Evolutionary conservation across 2,888 invertebrate species (phyloP).

Genomic region (Scelioninae gen. 1): DNA sequence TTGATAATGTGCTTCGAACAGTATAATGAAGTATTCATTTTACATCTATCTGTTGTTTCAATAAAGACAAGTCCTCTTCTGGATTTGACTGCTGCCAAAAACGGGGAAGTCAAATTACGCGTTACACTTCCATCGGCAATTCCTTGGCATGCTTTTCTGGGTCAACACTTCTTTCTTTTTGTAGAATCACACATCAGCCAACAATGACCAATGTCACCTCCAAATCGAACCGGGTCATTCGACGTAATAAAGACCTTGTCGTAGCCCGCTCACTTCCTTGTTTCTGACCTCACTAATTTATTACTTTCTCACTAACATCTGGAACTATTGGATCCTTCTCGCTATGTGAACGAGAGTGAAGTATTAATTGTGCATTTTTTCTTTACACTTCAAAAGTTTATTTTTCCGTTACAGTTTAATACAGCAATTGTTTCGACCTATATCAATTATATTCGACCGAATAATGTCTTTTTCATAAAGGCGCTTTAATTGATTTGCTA

Average conservation of each 20-base stretch:
- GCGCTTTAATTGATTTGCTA: background rate
- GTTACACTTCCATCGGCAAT: slow-evolving; percentile 33
- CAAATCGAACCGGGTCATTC: slow-evolving; percentile 29
- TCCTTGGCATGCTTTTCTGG: slow-evolving; percentile 43
- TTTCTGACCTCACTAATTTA: slow-evolving; percentile 6
- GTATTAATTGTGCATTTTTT: background rate
- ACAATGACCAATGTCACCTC: slow-evolving; percentile 60
- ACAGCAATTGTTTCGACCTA: background rate
- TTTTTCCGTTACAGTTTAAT: too few species aligned
- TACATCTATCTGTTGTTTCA: slow-evolving; percentile 21
- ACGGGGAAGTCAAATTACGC: slow-evolving; percentile 19
- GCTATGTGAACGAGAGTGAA: background rate
- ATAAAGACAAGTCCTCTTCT: slow-evolving; percentile 4
- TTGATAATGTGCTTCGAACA: too few species aligned
- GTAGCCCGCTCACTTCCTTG: slow-evolving; percentile 4
- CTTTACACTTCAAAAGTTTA: too few species aligned
- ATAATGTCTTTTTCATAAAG: background rate
- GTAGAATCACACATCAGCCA: slow-evolving; percentile 39
- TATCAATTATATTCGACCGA: background rate
- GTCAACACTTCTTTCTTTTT: slow-evolving; percentile 38
- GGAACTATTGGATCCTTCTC: background rate
- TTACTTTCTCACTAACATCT: slow-evolving; percentile 6
- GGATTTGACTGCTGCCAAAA: slow-evolving; percentile 21
- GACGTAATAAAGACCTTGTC: slow-evolving; percentile 28
- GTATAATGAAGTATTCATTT: too few species aligned